Conservation (phyloP, 1,140 invertebrate species). For the Eurosta solidaginis region DNA sequence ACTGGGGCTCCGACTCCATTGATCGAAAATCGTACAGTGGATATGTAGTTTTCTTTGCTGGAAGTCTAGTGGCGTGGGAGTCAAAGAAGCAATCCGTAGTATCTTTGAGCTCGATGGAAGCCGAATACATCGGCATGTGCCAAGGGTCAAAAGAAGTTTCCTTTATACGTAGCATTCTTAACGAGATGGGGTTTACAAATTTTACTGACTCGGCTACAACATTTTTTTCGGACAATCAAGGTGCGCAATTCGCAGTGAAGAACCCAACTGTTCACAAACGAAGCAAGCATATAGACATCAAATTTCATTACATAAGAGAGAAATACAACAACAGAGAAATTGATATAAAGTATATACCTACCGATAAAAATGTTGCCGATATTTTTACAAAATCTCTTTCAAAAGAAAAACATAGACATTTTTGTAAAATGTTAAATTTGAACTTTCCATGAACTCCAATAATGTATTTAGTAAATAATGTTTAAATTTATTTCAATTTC, state of each 20-base stretch:
- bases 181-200: no score
- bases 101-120: no score
- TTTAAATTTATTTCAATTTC: no score
- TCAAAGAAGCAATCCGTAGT: slow-evolving; percentile 61
- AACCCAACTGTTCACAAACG: not conserved
- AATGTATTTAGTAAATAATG: no score
- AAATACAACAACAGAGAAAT: not conserved
- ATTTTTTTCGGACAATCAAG: slow-evolving; percentile 15
- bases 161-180: no score
- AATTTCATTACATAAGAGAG: slow-evolving; percentile 20
- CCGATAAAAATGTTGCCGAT: slow-evolving; percentile 10
- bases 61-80: slow-evolving; percentile 56
- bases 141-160: no score
- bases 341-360: not conserved
- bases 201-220: no score
- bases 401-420: not conserved
- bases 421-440: slow-evolving; percentile 16
- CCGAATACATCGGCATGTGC: no score
- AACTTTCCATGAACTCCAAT: no score
- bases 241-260: not conserved
- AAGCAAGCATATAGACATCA: slow-evolving; percentile 22
- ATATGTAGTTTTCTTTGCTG: slow-evolving; percentile 38
- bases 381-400: slow-evolving; percentile 14
- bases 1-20: slow-evolving; percentile 16
- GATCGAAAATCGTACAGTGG: slow-evolving; percentile 34